Evolutionary conservation across 2,113 vertebrate genomes (phyloP).

Genomic region (Sylvicapra grimmia): DNA sequence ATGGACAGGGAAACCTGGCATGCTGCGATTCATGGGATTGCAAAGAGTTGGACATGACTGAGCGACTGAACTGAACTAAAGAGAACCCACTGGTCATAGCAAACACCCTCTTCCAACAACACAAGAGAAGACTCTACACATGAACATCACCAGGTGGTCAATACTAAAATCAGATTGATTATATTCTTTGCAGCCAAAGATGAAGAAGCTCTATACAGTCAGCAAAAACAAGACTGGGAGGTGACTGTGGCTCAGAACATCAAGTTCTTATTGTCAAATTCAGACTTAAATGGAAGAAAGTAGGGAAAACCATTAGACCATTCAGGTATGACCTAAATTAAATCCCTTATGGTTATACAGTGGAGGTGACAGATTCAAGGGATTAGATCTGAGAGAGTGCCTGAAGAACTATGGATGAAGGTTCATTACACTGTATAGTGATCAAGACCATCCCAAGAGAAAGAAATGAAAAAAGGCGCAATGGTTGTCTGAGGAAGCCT

Average conservation of each 20-base stretch:
- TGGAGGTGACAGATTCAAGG: not conserved
- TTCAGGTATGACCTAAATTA: not conserved
- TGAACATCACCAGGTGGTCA: not conserved
- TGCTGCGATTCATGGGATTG: too few relatives aligned
- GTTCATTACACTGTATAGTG: not conserved
- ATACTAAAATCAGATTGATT: not conserved
- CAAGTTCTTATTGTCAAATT: not conserved
- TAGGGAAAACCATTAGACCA: not conserved
- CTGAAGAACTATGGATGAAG: not conserved
- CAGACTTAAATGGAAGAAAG: not conserved
- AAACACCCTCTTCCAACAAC: too few relatives aligned
- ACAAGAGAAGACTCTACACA: not conserved
- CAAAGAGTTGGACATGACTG: too few relatives aligned
- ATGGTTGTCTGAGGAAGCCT: not conserved
- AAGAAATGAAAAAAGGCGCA: not conserved
- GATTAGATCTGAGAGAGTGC: not conserved
- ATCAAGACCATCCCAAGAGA: not conserved
- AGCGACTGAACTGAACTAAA: too few relatives aligned
- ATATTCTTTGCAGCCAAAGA: not conserved
- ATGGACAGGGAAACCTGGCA: too few relatives aligned
- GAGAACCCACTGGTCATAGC: too few relatives aligned
- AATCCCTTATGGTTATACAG: not conserved
- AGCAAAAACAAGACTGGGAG: not conserved
- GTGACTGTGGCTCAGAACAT: not conserved
- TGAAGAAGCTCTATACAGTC: not conserved